A percentile compares a stretch with the other conserved stretches of the same genome.
These are phyloP conservation scores for human (Homo sapiens) DNA, from an alignment of 2,113 vertebrate species.

Conservation along the genomic window DNA sequence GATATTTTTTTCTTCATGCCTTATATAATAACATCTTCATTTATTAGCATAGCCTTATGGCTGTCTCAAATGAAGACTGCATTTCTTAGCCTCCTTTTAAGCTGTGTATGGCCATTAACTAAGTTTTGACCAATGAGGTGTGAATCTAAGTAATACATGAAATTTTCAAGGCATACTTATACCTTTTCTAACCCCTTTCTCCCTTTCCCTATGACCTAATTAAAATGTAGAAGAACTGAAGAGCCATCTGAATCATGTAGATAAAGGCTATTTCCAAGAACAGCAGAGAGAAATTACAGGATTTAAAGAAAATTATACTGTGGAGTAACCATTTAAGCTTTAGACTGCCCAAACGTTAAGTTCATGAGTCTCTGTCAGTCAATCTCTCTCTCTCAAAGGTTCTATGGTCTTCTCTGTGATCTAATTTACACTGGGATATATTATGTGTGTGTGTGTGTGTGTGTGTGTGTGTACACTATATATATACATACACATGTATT, in stretches of 20 bases:
- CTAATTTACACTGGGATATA: not conserved
- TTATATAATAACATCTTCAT: not conserved
- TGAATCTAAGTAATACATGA: not conserved
- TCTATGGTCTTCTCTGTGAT: not conserved
- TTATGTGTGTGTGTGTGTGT: not conserved
- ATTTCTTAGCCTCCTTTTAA: not conserved
- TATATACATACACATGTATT: too few species aligned
- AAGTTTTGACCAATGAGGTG: not conserved
- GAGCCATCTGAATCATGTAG: not conserved
- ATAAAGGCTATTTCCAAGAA: not conserved
- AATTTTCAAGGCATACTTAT: not conserved
- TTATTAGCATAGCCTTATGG: not conserved
- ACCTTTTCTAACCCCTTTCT: not conserved
- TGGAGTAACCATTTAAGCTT: not conserved
- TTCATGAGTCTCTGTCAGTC: not conserved
- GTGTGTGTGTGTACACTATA: too few species aligned
- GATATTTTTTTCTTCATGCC: not conserved
- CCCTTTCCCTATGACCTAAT: not conserved
- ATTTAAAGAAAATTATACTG: not conserved
- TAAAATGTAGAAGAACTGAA: not conserved
- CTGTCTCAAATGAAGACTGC: not conserved
- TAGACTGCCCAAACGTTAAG: not conserved
- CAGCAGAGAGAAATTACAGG: not conserved
- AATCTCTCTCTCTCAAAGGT: not conserved
- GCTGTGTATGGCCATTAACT: not conserved